Base-by-base conservation (phyloP, 2,888 invertebrate genomes). In the Drosophila sordidapex region DNA sequence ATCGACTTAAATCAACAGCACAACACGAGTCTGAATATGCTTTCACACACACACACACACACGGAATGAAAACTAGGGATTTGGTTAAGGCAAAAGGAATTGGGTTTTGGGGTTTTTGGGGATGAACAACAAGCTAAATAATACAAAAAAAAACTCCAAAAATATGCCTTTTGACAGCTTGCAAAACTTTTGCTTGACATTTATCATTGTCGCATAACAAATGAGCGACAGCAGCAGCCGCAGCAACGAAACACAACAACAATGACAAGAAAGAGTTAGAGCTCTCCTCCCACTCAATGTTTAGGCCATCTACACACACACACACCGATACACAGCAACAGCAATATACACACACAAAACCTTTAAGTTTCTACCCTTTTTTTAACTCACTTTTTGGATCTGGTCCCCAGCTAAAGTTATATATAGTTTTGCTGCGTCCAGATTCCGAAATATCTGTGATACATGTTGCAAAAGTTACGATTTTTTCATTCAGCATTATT, bases 181-280 rank as follows among this genome's bases (percentile, higher is more conserved):
- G 88, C 87, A 86, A 89, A 87, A 90, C 83, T 87, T 89, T 87
- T 81, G 82, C 83, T 82, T 91, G 90, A 84, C 91, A 91, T 91
- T 91, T 84, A 90, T 91, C 91, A 90, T 80, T 89, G 91, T 90
- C 91, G 88, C 76, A 89, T 82, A 83, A 83, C 84, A 86, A 90
- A 87, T 91, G 89, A 91, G 79, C 75, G 78, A 76, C 80, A 77
- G 70, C 79, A 71, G 54, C 59, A 74, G 64, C 76, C 70, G 46
- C 33, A 63, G 38, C 53, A 69, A 31, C 66, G 21, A 67, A 35
- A 40, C 69, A 48, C 65, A 66, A 58, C 58, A 73, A 68, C 59
- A 49, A 40, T 43, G 67, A 48, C 69, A 76, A 52, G 70, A 77
- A 75, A 59, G 65, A 84, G 72, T 82, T 65, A 74, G 70, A 77